Base-by-base conservation (phyloP, 2,888 invertebrate species). In the Abscondita cerata region DNA sequence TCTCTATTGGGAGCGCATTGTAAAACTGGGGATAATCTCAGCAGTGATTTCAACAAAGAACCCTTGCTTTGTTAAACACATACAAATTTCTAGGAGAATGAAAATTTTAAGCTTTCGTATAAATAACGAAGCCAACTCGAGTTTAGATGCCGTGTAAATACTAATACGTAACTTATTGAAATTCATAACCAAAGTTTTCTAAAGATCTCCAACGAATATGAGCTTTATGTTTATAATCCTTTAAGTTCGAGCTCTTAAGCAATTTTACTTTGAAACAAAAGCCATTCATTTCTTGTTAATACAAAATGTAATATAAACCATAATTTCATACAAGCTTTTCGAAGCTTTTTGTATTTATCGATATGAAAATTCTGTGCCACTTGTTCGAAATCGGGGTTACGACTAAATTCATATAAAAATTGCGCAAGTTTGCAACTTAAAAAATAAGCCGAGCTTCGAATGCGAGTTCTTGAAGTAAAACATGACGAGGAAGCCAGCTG, bases 151-250 rank as follows among this genome's bases (percentile, higher is more conserved):
- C 70, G 68, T 72, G 76, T 74, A 77, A 76, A 77, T 76, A 77
- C 73, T 73, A 74, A 76, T 76, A 76, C 76, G 76, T 76, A 74
- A 73, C 75, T 76, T 77, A 76, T 75, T 76, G 76, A 76, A 77
- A 76, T 76, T 77, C 77, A 77, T 75, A 76, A 73, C 73, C 70
- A 70, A 71, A 74, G 72, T 75, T 75, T 70, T 66, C 68, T 65
- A 55, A 58, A 64, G 68, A 67, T 64, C 68, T 65, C 67, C 58
- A 52, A 65, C 71, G 71, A 74, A 74, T 74, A 70, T 71, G 70
- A 72, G 71, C 75, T 73, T 73, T 75, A 75, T 68, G 70, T 67
- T 64, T 58, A 69, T 73, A 74, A 75, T 73, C 74, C 70, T 67
- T 70, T 69, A 69, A 71, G 73, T 74, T 73, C 71, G 64, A 58